phyloP scores from a whole-genome alignment of 2,797 vertebrate species.

The Takifugu ocellatus region DNA sequence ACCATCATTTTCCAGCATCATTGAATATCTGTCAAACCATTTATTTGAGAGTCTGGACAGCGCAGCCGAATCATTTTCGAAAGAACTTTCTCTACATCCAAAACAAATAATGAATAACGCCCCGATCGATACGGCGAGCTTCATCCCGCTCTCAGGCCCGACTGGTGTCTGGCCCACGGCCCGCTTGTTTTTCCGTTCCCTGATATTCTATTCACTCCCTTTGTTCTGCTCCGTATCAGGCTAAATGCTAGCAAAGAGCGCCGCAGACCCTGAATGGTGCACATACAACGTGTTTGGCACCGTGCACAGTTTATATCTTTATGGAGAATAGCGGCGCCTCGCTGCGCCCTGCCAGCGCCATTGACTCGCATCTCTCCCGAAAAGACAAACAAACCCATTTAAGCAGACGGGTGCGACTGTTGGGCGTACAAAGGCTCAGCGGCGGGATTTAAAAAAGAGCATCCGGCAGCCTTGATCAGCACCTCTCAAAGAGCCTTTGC shows the following conservation, averaged over 20 bases:
- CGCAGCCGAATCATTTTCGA: constrained; percentile 60
- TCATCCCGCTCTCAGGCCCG: constrained; percentile 62
- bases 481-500: constrained; percentile 40
- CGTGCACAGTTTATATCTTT: constrained; percentile 20
- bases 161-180: constrained; percentile 61
- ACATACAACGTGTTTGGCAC: constrained; percentile 21
- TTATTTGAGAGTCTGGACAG: constrained; percentile 57
- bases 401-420: constrained; percentile 40
- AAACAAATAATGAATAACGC: constrained; percentile 73
- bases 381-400: constrained; percentile 38
- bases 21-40: constrained; percentile 73
- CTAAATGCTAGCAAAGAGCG: constrained; percentile 36
- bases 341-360: constrained; percentile 30
- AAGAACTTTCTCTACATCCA: constrained; percentile 70
- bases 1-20: constrained; percentile 69
- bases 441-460: constrained; percentile 54
- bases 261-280: constrained; percentile 22
- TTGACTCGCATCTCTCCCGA: constrained; percentile 37
- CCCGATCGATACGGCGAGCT: constrained; percentile 60
- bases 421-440: constrained; percentile 45
- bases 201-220: constrained; percentile 42
- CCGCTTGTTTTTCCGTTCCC: constrained; percentile 59
- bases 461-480: constrained; percentile 60
- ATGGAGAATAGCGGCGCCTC: constrained; percentile 24
- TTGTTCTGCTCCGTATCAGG: constrained; percentile 42